phyloP scores from a whole-genome alignment of 2,888 invertebrate species.

The Drosophila affinis region DNA sequence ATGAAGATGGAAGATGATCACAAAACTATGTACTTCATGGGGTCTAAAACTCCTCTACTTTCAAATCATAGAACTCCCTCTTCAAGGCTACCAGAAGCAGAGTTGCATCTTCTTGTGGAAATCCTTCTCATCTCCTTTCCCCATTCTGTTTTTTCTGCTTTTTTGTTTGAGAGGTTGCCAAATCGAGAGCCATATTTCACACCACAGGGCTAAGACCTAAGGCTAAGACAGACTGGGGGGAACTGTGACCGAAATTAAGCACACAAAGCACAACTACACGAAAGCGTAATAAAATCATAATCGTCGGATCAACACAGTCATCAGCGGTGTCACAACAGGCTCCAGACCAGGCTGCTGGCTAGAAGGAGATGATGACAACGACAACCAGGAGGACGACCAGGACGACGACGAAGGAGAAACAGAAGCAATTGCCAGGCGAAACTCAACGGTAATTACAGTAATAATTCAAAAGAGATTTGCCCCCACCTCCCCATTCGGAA shows the following conservation, averaged over 20 bases:
- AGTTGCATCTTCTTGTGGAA: constrained; percentile 2
- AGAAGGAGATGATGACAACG: constrained; percentile 6
- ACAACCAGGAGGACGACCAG: constrained; percentile 22
- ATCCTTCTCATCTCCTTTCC: constrained; percentile 13
- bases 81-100: not conserved
- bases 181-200: constrained; percentile 68
- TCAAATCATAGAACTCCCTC: not conserved
- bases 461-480: constrained; percentile 83
- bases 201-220: constrained; percentile 54
- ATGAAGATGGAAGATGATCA: too few species aligned
- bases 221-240: constrained; percentile 13
- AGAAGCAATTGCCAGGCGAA: constrained; percentile 55
- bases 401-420: constrained; percentile 33
- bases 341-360: constrained; percentile 25
- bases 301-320: constrained; percentile 83
- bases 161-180: constrained; percentile 2
- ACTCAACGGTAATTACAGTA: constrained; percentile 82
- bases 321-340: constrained; percentile 80
- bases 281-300: constrained; percentile 82
- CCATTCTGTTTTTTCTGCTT: not conserved
- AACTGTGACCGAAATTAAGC: constrained; percentile 65
- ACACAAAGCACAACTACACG: constrained; percentile 77
- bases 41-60: not conserved
- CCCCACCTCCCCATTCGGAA: constrained; percentile 35
- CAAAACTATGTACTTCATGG: too few species aligned